Evolutionary conservation across 2,888 invertebrate genomes (phyloP).

Genomic region (Eupeodes latifasciatus): DNA sequence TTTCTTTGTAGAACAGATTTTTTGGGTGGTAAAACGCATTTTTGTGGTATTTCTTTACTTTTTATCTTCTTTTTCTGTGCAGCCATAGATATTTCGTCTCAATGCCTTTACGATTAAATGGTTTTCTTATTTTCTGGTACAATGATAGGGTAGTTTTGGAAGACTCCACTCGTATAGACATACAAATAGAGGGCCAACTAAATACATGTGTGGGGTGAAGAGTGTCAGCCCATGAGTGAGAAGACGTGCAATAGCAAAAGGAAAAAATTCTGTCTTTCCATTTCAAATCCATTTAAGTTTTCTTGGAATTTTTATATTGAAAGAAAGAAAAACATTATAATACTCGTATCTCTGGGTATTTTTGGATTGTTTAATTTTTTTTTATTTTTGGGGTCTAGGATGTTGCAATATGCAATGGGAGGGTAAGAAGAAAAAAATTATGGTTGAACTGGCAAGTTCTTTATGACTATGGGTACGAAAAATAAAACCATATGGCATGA

Average conservation of each 20-base stretch:
- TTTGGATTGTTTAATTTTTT: not conserved
- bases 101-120: conserved; percentile 70
- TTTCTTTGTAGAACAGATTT: conserved; percentile 50
- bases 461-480: conserved; percentile 38
- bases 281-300: conserved; percentile 63
- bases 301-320: conserved; percentile 39
- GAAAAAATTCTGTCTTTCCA: conserved; percentile 40
- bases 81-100: conserved; percentile 62
- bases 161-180: not conserved
- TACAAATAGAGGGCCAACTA: conserved; percentile 3
- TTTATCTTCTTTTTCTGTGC: not conserved
- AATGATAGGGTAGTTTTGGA: not conserved
- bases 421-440: not conserved
- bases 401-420: conserved; percentile 24
- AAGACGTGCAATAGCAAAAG: conserved; percentile 41
- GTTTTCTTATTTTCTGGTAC: conserved; percentile 38
- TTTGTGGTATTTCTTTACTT: conserved; percentile 48
- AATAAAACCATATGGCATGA: conserved; percentile 60
- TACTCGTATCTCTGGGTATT: not conserved
- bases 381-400: conserved; percentile 2
- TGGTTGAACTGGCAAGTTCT: not conserved
- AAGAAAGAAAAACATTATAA: conserved; percentile 46
- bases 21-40: conserved; percentile 36
- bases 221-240: conserved; percentile 24
- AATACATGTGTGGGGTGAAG: not conserved